A percentile compares a stretch with the other conserved stretches of the same genome.
phyloP scores from a whole-genome alignment of 1,140 invertebrate species.

The Drosophila nigromelanica region DNA sequence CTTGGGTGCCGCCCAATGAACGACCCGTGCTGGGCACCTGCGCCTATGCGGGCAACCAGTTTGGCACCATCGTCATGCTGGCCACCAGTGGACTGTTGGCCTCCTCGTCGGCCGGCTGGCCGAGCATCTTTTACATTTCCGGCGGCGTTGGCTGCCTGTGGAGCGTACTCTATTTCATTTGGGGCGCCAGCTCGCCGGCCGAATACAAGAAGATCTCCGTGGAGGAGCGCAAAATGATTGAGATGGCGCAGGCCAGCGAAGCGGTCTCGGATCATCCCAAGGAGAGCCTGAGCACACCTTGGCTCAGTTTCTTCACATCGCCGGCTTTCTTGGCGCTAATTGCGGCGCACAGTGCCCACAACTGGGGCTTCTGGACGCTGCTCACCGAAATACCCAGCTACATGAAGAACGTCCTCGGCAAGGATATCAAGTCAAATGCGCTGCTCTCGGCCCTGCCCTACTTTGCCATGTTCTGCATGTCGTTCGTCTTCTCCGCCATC shows the following conservation, averaged over 20 bases:
- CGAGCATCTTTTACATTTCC: conserved; percentile 91
- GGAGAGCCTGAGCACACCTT: conserved; percentile 84
- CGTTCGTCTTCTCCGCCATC: conserved; percentile 86
- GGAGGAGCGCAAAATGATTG: conserved; percentile 87
- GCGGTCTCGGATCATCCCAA: conserved; percentile 22
- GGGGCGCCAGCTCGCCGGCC: conserved; percentile 88
- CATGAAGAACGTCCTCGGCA: conserved; percentile 92
- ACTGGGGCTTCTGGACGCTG: conserved; percentile 97
- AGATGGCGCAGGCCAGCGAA: conserved; percentile 68
- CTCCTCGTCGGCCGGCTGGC: conserved; percentile 88
- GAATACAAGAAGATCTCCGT: conserved; percentile 86
- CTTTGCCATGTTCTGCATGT: conserved; percentile 88
- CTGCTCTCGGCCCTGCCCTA: conserved; percentile 92
- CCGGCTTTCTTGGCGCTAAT: conserved; percentile 93
- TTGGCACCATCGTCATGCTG: conserved; percentile 90
- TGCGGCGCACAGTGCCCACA: conserved; percentile 93
- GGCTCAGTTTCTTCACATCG: conserved; percentile 91
- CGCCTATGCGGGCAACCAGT: conserved; percentile 87
- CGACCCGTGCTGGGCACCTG: conserved; percentile 86
- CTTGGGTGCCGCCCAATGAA: conserved; percentile 89
- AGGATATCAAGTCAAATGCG: conserved; percentile 91
- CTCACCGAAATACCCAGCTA: conserved; percentile 96
- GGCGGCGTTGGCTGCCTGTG: conserved; percentile 87
- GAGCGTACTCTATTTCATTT: conserved; percentile 86
- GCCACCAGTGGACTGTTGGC: conserved; percentile 88